Evolutionary conservation across 2,113 vertebrate species (phyloP), one percentile per base, ranked within the genome.

Genomic region (Canis aureus): DNA sequence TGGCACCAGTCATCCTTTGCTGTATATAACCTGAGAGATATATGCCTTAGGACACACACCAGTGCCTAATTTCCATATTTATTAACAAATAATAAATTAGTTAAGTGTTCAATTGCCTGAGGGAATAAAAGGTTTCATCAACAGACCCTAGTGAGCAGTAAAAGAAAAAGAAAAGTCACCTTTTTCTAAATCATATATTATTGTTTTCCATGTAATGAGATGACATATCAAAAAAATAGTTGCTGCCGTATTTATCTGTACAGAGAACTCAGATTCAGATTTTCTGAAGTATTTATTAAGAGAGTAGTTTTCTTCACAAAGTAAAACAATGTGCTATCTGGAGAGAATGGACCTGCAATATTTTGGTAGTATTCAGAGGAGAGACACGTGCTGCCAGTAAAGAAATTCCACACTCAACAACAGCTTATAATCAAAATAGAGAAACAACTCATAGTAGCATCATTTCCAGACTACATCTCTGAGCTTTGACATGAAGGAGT

Each of bases 61-160:
- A 69, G 25, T 71, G 25, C 13, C 74, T 20, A 29, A 53, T 88
- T 83, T 91, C 64, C 35, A 9, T 67, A 74, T 66, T 79, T 92
- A 80, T 27, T 79, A 92, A 82, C 20, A 57, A 89, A 85, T 53
- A 97, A 80, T 62, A 57, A 89, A 60, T 73, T 55, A 83, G 51
- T 84, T 89, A 55, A 66, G 17, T 51, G 32, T 89, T 84, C 87
- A 55, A 22, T n/a, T 92, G 17, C 16, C 64, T 62, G 27, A 81
- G 5, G 49, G 8, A 87, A 78, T 62, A 89, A 84, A 27, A 74
- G 38, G 8, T 80, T 49, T 74, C 57, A 29, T 11, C 29, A 55
- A 74, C 5, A 10, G 60, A 91, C 27, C 35, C 35, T 81, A 86
- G 16, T 16, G 88, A 53, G 15, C 15, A 81, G 29, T 59, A 55